Evolutionary conservation across 2,888 invertebrate species (phyloP).

Genomic region (Agelastica alni): DNA sequence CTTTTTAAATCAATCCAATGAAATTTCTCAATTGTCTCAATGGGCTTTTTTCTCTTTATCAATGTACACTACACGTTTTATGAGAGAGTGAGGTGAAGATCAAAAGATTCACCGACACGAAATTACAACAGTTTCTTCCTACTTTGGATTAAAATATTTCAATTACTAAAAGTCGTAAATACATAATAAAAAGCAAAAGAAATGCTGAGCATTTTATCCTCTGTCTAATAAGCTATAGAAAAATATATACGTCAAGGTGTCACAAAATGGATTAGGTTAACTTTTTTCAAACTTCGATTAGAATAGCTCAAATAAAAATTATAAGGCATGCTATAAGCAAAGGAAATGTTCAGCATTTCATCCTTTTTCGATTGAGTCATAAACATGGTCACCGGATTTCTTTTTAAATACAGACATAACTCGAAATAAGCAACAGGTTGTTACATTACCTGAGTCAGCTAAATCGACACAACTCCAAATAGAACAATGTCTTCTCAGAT

Average conservation of each 20-base stretch:
- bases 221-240: conserved; percentile 1
- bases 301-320: conserved; percentile 4
- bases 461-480: not conserved
- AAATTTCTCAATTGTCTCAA: conserved; percentile 4
- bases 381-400: conserved; percentile 5
- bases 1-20: too few species aligned
- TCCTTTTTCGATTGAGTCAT: not conserved
- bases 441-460: not conserved
- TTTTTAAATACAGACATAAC: not conserved
- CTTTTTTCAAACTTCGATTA: too few species aligned
- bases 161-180: too few species aligned
- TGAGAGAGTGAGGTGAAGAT: not conserved
- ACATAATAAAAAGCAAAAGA: too few species aligned
- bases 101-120: too few species aligned
- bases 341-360: conserved; percentile 1
- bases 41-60: not conserved
- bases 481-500: too few species aligned
- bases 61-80: not conserved
- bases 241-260: conserved; percentile 4
- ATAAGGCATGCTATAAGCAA: conserved; percentile 3
- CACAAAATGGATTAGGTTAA: not conserved
- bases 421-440: not conserved
- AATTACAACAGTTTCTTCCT: too few species aligned
- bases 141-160: too few species aligned
- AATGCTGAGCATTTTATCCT: conserved; percentile 1